Base-by-base conservation (phyloP, 2,113 vertebrate species). In the Panthera tigris region DNA sequence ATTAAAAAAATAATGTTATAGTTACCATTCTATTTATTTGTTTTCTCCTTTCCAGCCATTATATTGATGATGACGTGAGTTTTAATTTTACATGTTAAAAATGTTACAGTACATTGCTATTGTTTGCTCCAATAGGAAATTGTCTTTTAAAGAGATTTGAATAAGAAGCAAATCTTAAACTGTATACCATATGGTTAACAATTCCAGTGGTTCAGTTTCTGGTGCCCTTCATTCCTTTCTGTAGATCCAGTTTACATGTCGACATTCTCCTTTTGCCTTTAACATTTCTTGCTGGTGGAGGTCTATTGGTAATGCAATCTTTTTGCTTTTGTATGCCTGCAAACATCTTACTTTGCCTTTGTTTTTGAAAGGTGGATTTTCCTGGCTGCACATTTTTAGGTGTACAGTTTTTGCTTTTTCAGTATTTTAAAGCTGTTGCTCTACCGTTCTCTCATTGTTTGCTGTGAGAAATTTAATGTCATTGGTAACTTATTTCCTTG, bases 61-160 rank as follows among this genome's bases (percentile, higher is more conserved):
- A 41, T 91, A 27, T 10, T 82, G 16, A n/a, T 71, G 27, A 66
- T n/a, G 8, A 76, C 18, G 57, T 80, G 36, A 85, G 50, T 90
- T 93, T 90, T 86, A 90, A 39, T 93, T 74, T 95, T 45, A n/a
- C 1, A 4, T 81, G 9, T 61, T 71, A 41, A 86, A 74, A 88
- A 94, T 74, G 11, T 50, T 63, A 18, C 4, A 57, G 19, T 57
- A 41, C 31, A 52, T 78, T 80, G 9, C 63, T 92, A 31, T 94
- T 89, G 25, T 84, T 29, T 86, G 31, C 27, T 65, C 66, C 36
- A 82, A 52, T 41, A 57, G 52, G 55, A 16, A 93, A 71, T 95
- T 93, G 73, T 45, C 14, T 93, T 90, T 81, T 65, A 85, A 93
- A 92, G 61, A 71, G 5, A 50, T 76, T 74, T 91, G 71, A 90